Evolutionary conservation across 2,888 invertebrate species (phyloP), one percentile per base, ranked within the genome.

Genomic region (Agrotis ipsilon): DNA sequence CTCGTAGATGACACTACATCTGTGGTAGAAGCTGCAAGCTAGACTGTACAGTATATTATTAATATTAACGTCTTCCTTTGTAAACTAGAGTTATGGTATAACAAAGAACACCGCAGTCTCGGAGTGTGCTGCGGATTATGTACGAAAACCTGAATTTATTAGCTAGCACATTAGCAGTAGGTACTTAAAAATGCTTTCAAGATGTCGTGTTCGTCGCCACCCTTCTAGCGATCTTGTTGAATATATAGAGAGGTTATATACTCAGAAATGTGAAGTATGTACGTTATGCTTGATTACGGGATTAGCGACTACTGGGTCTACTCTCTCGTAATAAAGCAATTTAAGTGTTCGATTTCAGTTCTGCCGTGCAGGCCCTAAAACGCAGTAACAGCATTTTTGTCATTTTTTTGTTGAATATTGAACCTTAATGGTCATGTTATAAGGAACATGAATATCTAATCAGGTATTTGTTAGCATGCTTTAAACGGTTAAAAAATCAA

Each of bases 141-240:
- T 82, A 67, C 76, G 80, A 69, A 75, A 66, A 85, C 67, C 73
- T 77, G 76, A 76, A 86, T 83, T 83, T 86, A 81, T 81, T 80
- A 84, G 74, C 61, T 69, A n/a, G 57, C 81, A 80, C 83, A 83
- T 86, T 85, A 86, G 75, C 78, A 59, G 55, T 59, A 62, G 60
- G 75, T 87, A 84, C 87, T 86, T 86, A 85, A 85, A 86, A 85
- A 85, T 85, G 87, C 84, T 87, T 85, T 86, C 86, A 86, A 81
- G 84, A 74, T 76, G 86, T 81, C 80, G 70, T 84, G 84, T 86
- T 75, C 60, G 62, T 48, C 46, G 39, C 24, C 70, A 64, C 68
- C 62, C 69, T 74, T 67, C 55, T 11, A 64, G 62, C 55, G 52
- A 59, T 69, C 62, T 63, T 75, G 52, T 57, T 48, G 45, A 14